These are phyloP conservation scores for Lacerta bilineata DNA, from an alignment of 2,797 vertebrate species.

Conservation along the genomic window DNA sequence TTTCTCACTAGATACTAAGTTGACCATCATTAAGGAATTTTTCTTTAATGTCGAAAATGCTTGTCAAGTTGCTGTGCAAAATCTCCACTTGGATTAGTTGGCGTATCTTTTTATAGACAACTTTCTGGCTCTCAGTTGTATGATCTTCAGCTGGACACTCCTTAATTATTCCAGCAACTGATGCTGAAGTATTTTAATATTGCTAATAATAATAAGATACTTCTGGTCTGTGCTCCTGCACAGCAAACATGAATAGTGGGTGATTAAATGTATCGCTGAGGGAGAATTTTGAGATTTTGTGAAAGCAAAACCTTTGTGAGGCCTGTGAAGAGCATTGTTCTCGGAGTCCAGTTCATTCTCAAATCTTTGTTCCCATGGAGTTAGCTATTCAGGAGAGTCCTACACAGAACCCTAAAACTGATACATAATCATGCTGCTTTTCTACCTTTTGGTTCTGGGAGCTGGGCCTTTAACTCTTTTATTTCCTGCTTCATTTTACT, in stretches of 20 bases:
- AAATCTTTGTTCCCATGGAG: slow-evolving; percentile 20
- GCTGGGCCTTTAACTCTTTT: slow-evolving; percentile 41
- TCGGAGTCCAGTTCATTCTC: neutral
- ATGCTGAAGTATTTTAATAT: neutral
- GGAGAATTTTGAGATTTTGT: too few species aligned
- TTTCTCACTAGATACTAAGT: neutral
- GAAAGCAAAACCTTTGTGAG: neutral
- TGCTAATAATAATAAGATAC: neutral
- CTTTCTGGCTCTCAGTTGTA: neutral
- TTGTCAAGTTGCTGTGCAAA: neutral
- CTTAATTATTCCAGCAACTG: neutral
- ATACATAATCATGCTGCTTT: slow-evolving; percentile 34
- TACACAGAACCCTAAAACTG: slow-evolving; percentile 20
- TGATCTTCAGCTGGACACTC: neutral
- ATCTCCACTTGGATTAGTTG: neutral
- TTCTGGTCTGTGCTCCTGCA: neutral
- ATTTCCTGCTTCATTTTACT: slow-evolving; percentile 22
- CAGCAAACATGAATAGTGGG: neutral
- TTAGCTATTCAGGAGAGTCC: slow-evolving; percentile 77
- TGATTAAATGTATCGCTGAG: neutral
- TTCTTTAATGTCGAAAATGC: neutral
- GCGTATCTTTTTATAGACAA: neutral
- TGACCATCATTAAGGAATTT: neutral
- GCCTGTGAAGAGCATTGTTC: neutral
- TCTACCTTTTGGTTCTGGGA: slow-evolving; percentile 33